These are phyloP conservation scores for Remorina albescens DNA, from an alignment of 2,797 vertebrate genomes.

Conservation along the genomic window DNA sequence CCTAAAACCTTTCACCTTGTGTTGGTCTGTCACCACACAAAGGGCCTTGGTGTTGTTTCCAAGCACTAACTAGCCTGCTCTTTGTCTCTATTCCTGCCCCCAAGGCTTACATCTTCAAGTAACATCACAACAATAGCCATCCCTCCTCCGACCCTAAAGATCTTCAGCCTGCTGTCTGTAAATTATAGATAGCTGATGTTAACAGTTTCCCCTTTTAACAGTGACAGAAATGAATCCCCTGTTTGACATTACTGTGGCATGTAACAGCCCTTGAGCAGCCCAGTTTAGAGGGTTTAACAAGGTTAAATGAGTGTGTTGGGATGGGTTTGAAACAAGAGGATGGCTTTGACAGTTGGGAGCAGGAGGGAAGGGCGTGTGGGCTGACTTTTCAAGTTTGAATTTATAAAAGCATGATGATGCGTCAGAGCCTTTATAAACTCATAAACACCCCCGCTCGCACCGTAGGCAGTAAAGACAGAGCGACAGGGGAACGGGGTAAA, in stretches of 20 bases:
- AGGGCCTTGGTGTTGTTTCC: constrained; percentile 32
- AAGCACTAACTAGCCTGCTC: constrained; percentile 34
- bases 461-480: constrained; percentile 68
- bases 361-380: constrained; percentile 21
- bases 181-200: constrained; percentile 68
- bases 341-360: constrained; percentile 11
- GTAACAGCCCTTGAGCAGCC: constrained; percentile 74
- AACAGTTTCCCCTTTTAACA: constrained; percentile 66
- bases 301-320: constrained; percentile 78
- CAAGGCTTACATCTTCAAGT: constrained; percentile 53
- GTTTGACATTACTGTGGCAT: constrained; percentile 79
- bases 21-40: constrained; percentile 49
- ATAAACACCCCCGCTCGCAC: constrained; percentile 71
- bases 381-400: constrained; percentile 63
- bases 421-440: constrained; percentile 76
- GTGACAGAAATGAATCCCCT: constrained; percentile 77
- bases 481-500: constrained; percentile 63
- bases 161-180: constrained; percentile 54
- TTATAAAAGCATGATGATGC: constrained; percentile 76
- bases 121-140: constrained; percentile 43
- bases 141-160: constrained; percentile 43
- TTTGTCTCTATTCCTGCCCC: constrained; percentile 47
- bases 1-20: constrained; percentile 43
- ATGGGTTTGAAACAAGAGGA: constrained; percentile 40
- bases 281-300: constrained; percentile 80